Conservation (phyloP, 1,140 invertebrate species). For the Lepidurus couesii region DNA sequence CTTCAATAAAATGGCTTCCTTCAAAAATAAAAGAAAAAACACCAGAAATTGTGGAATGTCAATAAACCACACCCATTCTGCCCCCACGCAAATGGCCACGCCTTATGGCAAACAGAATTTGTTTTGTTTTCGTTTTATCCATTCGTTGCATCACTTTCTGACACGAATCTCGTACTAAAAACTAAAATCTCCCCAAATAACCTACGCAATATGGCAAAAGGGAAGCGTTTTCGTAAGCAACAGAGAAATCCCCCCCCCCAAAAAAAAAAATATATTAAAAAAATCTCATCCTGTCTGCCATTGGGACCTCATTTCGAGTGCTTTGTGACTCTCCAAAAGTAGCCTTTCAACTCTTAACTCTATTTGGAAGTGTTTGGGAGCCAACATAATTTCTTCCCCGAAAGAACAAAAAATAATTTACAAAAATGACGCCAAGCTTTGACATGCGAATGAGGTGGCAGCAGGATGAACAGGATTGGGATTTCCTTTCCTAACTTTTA, state of each 20-base stretch:
- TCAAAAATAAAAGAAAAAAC: too few species aligned
- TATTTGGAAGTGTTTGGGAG: not conserved
- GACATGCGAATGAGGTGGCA: conserved; percentile 18
- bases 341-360: not conserved
- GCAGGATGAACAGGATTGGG: not conserved
- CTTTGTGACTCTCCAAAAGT: not conserved
- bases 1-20: too few species aligned
- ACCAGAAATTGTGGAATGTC: not conserved
- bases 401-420: not conserved
- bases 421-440: not conserved
- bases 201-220: not conserved
- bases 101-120: not conserved
- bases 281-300: conserved; percentile 11
- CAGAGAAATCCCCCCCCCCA: not conserved
- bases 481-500: not conserved
- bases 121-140: not conserved
- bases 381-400: not conserved
- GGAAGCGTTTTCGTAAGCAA: not conserved
- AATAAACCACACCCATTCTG: not conserved
- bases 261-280: not conserved
- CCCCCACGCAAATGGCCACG: not conserved
- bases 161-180: too few species aligned
- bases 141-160: too few species aligned
- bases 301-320: not conserved
- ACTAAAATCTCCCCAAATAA: not conserved